These are phyloP conservation scores for Pyrrhia umbra DNA, from an alignment of 2,888 invertebrate genomes.

Conservation along the genomic window DNA sequence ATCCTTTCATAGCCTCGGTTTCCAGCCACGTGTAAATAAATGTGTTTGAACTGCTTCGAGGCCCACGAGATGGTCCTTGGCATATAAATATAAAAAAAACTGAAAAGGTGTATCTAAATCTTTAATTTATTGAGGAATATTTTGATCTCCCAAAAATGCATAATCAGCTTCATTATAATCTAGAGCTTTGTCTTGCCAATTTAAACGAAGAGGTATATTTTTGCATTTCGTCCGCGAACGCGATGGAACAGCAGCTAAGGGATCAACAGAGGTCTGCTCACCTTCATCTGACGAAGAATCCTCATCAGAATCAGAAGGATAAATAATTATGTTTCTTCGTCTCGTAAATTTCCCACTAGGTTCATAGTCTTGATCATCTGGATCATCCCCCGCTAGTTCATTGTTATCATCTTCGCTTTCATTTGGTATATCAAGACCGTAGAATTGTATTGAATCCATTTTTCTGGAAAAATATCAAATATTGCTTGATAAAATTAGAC, in stretches of 20 bases:
- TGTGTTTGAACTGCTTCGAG: too few relatives aligned
- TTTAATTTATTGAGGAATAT: constrained; percentile 35
- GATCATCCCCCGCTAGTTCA: constrained; percentile 3
- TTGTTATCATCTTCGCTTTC: constrained; percentile 18
- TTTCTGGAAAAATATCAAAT: constrained; percentile 11
- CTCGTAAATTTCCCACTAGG: constrained; percentile 13
- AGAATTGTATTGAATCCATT: constrained; percentile 13
- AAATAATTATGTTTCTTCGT: constrained; percentile 16
- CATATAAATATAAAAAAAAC: constrained; percentile 24
- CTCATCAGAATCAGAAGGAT: constrained; percentile 15
- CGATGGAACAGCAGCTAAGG: constrained; percentile 15
- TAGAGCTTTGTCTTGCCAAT: constrained; percentile 19
- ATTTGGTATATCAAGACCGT: constrained; percentile 21
- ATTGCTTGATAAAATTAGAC: too few relatives aligned
- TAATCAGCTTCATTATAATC: constrained; percentile 28
- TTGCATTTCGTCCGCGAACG: constrained; percentile 15
- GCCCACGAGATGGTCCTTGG: constrained; percentile 9
- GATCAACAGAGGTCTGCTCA: constrained; percentile 17
- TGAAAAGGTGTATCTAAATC: constrained; percentile 30
- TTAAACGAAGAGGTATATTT: constrained; percentile 18
- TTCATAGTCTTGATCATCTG: constrained; percentile 15
- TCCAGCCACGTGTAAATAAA: constrained; percentile 27
- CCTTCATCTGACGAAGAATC: constrained; percentile 12
- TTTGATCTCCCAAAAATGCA: constrained; percentile 21
- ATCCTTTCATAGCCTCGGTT: constrained; percentile 24